Percentiles rank a stretch among this genome's conserved stretches.
Conservation (phyloP, 2,888 invertebrate genomes). For the Alviniconcha strummeri region DNA sequence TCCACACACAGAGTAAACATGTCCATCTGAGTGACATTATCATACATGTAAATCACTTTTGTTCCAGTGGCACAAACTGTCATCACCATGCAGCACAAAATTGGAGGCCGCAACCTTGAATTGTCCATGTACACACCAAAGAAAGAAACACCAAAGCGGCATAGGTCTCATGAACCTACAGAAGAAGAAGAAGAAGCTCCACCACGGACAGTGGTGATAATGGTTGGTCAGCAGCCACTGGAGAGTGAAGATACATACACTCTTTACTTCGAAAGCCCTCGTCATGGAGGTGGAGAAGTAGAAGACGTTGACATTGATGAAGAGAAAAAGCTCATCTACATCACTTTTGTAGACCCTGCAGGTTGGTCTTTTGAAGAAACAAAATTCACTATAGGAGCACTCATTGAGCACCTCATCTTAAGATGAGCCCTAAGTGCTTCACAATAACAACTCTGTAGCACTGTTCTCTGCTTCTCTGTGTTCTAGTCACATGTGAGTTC, state of each 20-base stretch:
- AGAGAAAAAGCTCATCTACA: constrained; percentile 26
- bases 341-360: constrained; percentile 17
- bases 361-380: background rate
- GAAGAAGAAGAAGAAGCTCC: constrained; percentile 18
- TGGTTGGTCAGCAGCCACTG: background rate
- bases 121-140: constrained; percentile 18
- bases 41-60: no score
- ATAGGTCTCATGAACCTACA: background rate
- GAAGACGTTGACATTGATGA: constrained; percentile 15
- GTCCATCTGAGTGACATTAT: no score
- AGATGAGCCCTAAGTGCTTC: no score
- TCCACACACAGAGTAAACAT: no score
- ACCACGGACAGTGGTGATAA: background rate
- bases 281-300: constrained; percentile 19
- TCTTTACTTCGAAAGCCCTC: constrained; percentile 21
- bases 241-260: constrained; percentile 20
- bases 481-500: no score
- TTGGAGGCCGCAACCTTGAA: background rate
- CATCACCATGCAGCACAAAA: background rate
- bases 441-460: no score
- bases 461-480: background rate
- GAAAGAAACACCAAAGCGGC: background rate
- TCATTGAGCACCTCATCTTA: no score
- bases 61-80: constrained; percentile 10
- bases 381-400: no score